Conservation (phyloP, 53 echinoderm and acorn worm species). For the Crossaster papposus region DNA sequence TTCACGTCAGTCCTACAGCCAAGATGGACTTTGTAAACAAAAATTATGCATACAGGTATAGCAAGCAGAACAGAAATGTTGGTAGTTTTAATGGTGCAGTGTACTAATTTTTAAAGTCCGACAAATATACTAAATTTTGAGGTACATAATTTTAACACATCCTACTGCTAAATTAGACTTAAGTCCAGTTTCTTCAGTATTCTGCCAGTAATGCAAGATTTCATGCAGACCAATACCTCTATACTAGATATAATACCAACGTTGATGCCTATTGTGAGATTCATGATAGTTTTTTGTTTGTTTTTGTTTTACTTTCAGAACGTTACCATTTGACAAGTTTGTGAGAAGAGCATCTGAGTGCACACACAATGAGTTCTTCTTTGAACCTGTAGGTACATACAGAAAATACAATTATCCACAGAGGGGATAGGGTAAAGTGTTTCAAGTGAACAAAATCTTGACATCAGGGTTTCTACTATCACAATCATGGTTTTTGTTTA, state of each 20-base stretch:
- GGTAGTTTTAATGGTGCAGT: not conserved
- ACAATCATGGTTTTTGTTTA: too few relatives aligned
- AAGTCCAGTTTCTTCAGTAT: too few relatives aligned
- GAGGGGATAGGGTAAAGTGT: too few relatives aligned
- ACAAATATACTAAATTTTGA: not conserved
- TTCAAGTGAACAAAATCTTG: too few relatives aligned
- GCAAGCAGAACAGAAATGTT: not conserved
- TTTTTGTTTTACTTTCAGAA: conserved; percentile 56
- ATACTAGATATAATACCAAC: not conserved
- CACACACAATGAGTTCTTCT: conserved; percentile 78
- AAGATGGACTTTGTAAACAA: conserved; percentile 94
- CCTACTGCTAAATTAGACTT: too few relatives aligned
- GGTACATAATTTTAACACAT: too few relatives aligned
- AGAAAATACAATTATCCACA: too few relatives aligned
- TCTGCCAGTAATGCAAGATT: too few relatives aligned
- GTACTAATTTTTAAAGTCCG: not conserved
- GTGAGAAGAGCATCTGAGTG: conserved; percentile 67
- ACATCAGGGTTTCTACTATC: too few relatives aligned
- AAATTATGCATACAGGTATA: conserved; percentile 84
- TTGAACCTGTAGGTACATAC: conserved; percentile 69
- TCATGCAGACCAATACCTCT: too few relatives aligned
- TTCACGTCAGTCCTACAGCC: conserved; percentile 83
- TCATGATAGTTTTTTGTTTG: not conserved
- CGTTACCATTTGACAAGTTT: conserved; percentile 78
- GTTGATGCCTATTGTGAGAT: not conserved